Conservation (phyloP, 2,797 vertebrate genomes). For the Leuciscus waleckii region DNA sequence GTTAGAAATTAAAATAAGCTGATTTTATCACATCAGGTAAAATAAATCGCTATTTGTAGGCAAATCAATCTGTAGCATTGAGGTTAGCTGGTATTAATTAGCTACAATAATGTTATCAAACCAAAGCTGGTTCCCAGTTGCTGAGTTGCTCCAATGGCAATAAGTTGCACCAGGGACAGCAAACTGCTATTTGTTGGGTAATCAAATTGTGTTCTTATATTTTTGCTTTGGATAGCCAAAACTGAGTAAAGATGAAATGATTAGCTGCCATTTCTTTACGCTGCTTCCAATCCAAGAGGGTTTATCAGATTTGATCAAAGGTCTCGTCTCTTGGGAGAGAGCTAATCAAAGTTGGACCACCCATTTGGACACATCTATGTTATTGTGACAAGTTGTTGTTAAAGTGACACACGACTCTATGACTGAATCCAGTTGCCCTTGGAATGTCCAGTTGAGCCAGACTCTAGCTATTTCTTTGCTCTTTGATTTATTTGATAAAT, state of each 20-base stretch:
- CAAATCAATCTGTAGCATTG: neutral
- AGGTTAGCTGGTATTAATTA: neutral
- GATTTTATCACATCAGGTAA: neutral
- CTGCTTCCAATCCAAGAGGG: neutral
- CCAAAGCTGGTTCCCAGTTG: neutral
- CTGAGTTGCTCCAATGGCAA: neutral
- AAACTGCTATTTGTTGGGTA: neutral
- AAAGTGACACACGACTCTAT: neutral
- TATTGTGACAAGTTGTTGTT: neutral
- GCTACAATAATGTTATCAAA: neutral
- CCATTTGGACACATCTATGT: neutral
- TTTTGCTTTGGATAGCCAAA: neutral
- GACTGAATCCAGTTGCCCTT: constrained; percentile 62
- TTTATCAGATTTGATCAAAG: constrained; percentile 10
- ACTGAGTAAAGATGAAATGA: neutral
- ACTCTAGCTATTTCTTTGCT: constrained; percentile 68
- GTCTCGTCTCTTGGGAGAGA: neutral
- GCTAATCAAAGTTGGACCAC: neutral
- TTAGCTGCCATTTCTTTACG: neutral
- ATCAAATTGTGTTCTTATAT: neutral
- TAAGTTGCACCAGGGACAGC: neutral
- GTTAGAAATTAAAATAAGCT: neutral
- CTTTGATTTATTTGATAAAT: constrained; percentile 73
- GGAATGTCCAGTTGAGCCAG: constrained; percentile 61
- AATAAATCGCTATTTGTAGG: neutral